A percentile compares a stretch with the other conserved stretches of the same genome.
Conservation (phyloP, 2,888 invertebrate species). For the Ectobius pallidus region DNA sequence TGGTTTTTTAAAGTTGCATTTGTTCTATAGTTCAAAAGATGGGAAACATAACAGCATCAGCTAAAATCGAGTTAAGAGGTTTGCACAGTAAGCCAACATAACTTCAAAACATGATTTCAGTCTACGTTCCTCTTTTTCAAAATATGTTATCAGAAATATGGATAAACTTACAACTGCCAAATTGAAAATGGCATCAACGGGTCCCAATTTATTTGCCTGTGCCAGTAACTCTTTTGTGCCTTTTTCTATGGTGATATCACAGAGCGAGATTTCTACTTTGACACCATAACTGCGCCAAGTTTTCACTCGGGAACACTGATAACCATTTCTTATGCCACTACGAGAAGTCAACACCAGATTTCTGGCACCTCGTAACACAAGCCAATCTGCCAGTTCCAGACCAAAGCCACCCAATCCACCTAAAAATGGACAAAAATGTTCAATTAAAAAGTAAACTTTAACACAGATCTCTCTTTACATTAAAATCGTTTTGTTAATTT, state of each 20-base stretch:
- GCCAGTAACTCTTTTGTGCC: constrained; percentile 75
- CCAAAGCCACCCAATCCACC: constrained; percentile 94
- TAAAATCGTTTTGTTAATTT: too few species aligned
- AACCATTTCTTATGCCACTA: constrained; percentile 61
- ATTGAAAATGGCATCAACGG: constrained; percentile 86
- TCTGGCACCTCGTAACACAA: constrained; percentile 75
- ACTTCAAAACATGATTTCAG: too few species aligned
- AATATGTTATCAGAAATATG: too few species aligned
- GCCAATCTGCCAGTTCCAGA: constrained; percentile 85
- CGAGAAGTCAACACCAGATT: constrained; percentile 63
- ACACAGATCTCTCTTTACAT: too few species aligned
- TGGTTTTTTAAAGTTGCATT: too few species aligned
- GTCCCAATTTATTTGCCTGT: constrained; percentile 67
- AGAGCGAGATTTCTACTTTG: constrained; percentile 68
- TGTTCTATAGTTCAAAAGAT: too few species aligned
- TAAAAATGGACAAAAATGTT: constrained; percentile 52
- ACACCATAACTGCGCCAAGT: constrained; percentile 75
- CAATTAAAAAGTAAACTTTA: too few species aligned
- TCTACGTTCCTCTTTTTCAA: too few species aligned
- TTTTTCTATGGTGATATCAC: constrained; percentile 69
- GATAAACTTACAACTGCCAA: constrained; percentile 76
- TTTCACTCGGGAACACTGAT: constrained; percentile 59
- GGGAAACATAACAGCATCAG: too few species aligned
- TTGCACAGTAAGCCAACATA: too few species aligned
- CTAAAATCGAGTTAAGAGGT: too few species aligned